phyloP scores from a whole-genome alignment of 2,797 vertebrate genomes.

The Carduelis carduelis region DNA sequence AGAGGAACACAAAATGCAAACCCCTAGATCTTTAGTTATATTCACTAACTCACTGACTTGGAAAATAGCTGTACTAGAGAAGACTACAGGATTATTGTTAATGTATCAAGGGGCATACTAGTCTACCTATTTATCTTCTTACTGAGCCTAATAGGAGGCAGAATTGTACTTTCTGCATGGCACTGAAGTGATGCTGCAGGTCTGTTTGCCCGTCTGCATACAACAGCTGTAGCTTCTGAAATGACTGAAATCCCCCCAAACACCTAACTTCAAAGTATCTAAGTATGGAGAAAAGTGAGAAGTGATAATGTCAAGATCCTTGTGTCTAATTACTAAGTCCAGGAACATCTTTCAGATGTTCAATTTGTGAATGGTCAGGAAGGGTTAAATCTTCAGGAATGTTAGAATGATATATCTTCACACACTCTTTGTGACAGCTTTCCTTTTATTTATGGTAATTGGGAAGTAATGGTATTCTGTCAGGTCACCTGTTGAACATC shows the following conservation, averaged over 20 bases:
- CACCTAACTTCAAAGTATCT: not conserved
- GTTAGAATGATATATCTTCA: not conserved
- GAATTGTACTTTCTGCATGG: not conserved
- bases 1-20: not conserved
- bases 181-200: not conserved
- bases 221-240: not conserved
- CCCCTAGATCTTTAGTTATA: not conserved
- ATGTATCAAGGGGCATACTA: not conserved
- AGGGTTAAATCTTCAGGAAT: constrained; percentile 69
- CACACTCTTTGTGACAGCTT: constrained; percentile 20
- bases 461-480: constrained; percentile 51
- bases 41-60: not conserved
- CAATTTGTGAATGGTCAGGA: not conserved
- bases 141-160: not conserved
- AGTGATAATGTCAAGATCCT: not conserved
- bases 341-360: not conserved
- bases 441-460: constrained; percentile 63
- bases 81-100: not conserved
- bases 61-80: not conserved
- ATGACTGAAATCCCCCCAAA: not conserved
- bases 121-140: not conserved
- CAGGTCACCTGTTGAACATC: constrained; percentile 72
- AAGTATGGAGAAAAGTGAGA: not conserved
- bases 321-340: not conserved
- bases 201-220: not conserved